Evolutionary conservation across 2,113 vertebrate species (phyloP).

Genomic region (Martes martes): DNA sequence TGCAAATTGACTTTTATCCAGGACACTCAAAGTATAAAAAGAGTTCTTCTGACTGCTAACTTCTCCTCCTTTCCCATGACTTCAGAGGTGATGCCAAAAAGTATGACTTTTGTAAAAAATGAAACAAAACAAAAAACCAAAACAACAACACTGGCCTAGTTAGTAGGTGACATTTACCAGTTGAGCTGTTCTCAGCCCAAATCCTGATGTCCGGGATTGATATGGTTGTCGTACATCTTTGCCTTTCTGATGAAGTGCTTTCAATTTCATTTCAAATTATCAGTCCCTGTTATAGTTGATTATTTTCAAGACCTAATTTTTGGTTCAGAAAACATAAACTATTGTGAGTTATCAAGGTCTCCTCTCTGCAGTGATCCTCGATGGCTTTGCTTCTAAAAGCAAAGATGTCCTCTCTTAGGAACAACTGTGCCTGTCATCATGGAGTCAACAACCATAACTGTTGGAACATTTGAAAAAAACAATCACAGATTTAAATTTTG

Average conservation of each 20-base stretch:
- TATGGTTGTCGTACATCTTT: background rate
- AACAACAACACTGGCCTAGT: background rate
- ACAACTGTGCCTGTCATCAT: background rate
- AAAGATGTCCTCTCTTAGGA: background rate
- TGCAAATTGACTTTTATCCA: conserved; percentile 19
- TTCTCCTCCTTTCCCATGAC: background rate
- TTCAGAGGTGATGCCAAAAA: background rate
- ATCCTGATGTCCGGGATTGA: background rate
- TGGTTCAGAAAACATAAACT: conserved; percentile 2
- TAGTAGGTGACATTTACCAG: background rate
- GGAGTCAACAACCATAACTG: background rate
- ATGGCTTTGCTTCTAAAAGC: background rate
- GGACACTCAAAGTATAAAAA: conserved; percentile 19
- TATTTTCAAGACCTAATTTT: conserved; percentile 8
- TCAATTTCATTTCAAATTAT: background rate
- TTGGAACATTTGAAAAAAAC: background rate
- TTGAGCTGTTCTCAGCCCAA: background rate
- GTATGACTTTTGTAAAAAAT: background rate
- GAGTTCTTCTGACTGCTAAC: background rate
- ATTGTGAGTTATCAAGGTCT: background rate
- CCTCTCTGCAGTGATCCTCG: background rate
- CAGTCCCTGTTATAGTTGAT: background rate
- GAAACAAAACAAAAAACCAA: background rate
- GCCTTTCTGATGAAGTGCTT: background rate
- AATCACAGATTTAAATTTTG: conserved; percentile 9